A percentile compares a stretch with the other conserved stretches of the same genome.
Conservation (phyloP, 2,888 invertebrate genomes). For the Epinotia bilunana region DNA sequence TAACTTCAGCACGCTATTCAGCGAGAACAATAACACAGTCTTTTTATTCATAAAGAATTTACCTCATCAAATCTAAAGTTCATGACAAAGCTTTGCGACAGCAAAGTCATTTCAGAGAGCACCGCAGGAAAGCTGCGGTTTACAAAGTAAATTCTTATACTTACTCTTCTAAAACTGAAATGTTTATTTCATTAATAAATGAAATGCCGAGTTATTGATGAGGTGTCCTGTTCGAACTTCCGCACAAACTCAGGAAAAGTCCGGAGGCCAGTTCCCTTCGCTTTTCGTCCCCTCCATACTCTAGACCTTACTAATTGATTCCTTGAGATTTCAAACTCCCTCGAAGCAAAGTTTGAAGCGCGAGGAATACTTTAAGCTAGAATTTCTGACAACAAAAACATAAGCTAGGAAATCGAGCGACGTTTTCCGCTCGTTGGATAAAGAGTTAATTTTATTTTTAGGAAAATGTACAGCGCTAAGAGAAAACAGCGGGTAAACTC, state of each 20-base stretch:
- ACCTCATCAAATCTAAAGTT: slow-evolving; percentile 24
- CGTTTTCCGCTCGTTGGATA: slow-evolving; percentile 1
- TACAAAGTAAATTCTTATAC: slow-evolving; percentile 27
- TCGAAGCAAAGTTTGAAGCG: slow-evolving; percentile 25
- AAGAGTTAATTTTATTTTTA: slow-evolving; percentile 14
- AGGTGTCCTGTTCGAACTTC: slow-evolving; percentile 13
- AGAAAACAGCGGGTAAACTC: not conserved
- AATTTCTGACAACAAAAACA: slow-evolving; percentile 27
- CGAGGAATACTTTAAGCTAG: slow-evolving; percentile 12
- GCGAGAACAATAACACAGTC: slow-evolving; percentile 1
- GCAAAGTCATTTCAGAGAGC: slow-evolving; percentile 17
- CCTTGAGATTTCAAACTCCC: slow-evolving; percentile 25
- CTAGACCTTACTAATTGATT: slow-evolving; percentile 34
- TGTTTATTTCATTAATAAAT: slow-evolving; percentile 35
- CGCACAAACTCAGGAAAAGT: slow-evolving; percentile 28
- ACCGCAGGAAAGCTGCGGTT: slow-evolving; percentile 16
- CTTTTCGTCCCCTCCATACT: slow-evolving; percentile 17
- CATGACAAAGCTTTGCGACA: slow-evolving; percentile 34
- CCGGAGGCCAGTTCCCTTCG: slow-evolving; percentile 13
- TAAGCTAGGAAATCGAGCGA: slow-evolving; percentile 3
- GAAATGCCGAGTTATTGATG: slow-evolving; percentile 34
- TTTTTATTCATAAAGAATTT: slow-evolving; percentile 22
- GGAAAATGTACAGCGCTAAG: not conserved
- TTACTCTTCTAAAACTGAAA: slow-evolving; percentile 18
- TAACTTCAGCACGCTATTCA: slow-evolving; percentile 19